Conservation (phyloP, 2,888 invertebrate species). For the Chymomyza amoena region DNA sequence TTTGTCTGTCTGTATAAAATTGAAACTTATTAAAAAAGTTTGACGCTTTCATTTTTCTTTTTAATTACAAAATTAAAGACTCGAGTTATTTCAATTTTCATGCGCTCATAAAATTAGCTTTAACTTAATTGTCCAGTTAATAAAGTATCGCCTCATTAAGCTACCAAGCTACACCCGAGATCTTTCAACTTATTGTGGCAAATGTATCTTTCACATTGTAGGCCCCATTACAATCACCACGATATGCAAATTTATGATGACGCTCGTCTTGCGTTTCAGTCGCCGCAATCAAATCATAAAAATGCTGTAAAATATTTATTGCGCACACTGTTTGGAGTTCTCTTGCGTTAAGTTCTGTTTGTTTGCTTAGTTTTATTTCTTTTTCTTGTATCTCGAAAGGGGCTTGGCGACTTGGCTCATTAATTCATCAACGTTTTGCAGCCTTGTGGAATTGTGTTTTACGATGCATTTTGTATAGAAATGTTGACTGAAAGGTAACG, state of each 20-base stretch:
- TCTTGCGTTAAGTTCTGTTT: background rate
- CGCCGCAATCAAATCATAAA: conserved; percentile 51
- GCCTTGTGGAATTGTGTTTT: conserved; percentile 34
- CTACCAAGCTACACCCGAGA: conserved; percentile 39
- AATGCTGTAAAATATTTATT: conserved; percentile 49
- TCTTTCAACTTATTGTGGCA: conserved; percentile 7
- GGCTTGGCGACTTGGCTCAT: conserved; percentile 47
- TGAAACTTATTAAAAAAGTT: conserved; percentile 57
- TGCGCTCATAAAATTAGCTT: conserved; percentile 20
- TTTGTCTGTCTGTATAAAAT: background rate
- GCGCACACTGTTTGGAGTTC: conserved; percentile 26
- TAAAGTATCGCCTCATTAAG: conserved; percentile 14
- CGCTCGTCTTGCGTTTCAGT: conserved; percentile 24
- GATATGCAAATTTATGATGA: conserved; percentile 56
- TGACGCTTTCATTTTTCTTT: background rate
- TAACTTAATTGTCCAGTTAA: conserved; percentile 28
- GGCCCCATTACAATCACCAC: conserved; percentile 12
- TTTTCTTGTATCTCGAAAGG: conserved; percentile 24
- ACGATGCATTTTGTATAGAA: conserved; percentile 35
- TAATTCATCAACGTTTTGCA: conserved; percentile 54
- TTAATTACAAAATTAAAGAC: background rate
- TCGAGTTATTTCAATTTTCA: conserved; percentile 21
- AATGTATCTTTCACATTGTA: background rate
- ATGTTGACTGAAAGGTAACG: conserved; percentile 28
- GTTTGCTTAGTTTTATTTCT: background rate